Evolutionary conservation across 2,113 vertebrate species (phyloP), one percentile per base, ranked within the genome.

Genomic region (Elephantulus edwardii): DNA sequence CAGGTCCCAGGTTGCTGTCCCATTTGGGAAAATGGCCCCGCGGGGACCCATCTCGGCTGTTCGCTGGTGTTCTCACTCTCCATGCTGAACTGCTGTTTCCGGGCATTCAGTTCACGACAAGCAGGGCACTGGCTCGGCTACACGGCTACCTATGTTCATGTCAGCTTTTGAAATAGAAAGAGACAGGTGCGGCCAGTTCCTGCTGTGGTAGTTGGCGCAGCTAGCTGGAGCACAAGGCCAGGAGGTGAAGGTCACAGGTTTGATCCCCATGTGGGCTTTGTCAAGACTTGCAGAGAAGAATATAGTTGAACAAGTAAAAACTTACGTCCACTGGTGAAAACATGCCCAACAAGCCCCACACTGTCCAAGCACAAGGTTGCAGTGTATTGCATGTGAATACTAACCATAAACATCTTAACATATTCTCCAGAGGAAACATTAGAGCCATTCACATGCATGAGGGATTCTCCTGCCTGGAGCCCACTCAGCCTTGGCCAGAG

Each of bases 191-290:
- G 42, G 64, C 26, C 35, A 38, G 77, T 22, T 66, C 35, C 74
- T 71, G 62, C 84, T 30, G 54, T 0, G 24, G 58, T 62, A 5
- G 1, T 3, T 17, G 20, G 64, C 54, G 74, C 8, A 3, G 30
- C 38, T 16, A 28, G 50, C 6, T 17, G 52, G 6, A 71, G 8
- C 20, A 1, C 1, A n/a, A 89, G 20, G 70, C 62, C 48, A 17
- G 68, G 28, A 91, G 54, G 13, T n/a, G 83, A 86, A 82, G 75
- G 60, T 77, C 86, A 46, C 52, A 30, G 35, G 75, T 58, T 13
- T 35, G 78, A 93, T 50, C 28, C 66, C 26, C 2, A 0, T 1
- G 19, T 56, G 75, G 58, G 46, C 19, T 42, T 38, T 62, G 66
- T 66, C 35, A 74, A 82, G 54, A 42, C 38, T 33, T 7, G 50